Evolutionary conservation across 2,113 vertebrate genomes (phyloP), one percentile per base, ranked within the genome.

Genomic region (Oryzias woworae): DNA sequence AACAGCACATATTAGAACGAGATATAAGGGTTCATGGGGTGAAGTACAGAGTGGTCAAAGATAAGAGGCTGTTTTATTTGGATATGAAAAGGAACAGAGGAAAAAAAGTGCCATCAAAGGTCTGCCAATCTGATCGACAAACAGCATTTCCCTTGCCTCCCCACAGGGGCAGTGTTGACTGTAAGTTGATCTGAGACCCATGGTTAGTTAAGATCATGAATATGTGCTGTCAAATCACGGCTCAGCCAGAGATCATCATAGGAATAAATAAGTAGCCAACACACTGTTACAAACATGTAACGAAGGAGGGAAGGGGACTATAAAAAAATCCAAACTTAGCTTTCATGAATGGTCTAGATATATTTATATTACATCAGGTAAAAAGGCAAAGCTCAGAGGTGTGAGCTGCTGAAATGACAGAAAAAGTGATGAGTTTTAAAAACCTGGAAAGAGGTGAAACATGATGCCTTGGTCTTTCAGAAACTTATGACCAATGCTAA

Each of bases 121-220:
- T 67, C 78, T 78, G 75, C 69, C 80, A 78, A 73, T 77, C 73
- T 73, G 71, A 85, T 80, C 16, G 60, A 66, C 72, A 77, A 69
- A 63, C 53, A 62, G 78, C 88, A 86, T 87, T 93, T 90, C 91
- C 91, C 85, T 55, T 12, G 62, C 47, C 75, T 56, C 73, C 67
- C 86, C 6, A 50, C 56, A 45, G 90, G 89, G 89, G 87, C 86
- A 87, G 82, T 84, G 85, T 88, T 84, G 88, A 65, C 87, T 80
- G 83, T 51, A 16, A 73, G 60, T 73, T 78, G 66, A 70, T 69
- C 60, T 47, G 5, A 64, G 53, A 62, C 70, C 61, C 66, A 53
- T 64, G 64, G 72, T 80, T 63, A 62, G 66, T 73, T 77, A 68
- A 76, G 83, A 78, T 80, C 82, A 76, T 52, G 63, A 64, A 52